These are phyloP conservation scores for Petrolisthes manimaculis DNA, from an alignment of 2,888 invertebrate genomes.

Conservation along the genomic window DNA sequence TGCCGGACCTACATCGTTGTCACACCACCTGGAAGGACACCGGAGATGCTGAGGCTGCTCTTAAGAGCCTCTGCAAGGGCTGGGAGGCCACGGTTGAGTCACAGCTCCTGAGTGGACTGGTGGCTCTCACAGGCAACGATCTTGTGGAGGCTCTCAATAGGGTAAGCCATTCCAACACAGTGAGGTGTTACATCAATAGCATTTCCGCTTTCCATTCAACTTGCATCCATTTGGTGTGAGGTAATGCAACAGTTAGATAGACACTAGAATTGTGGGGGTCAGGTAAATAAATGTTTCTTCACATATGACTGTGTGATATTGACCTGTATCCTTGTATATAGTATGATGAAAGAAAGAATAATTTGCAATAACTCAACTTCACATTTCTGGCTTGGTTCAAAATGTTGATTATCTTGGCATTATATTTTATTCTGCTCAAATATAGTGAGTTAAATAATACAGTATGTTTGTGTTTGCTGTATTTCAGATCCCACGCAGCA, in stretches of 20 bases:
- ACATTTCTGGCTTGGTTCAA: too few species aligned
- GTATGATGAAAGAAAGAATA: background rate
- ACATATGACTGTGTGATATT: too few species aligned
- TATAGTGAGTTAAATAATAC: too few species aligned
- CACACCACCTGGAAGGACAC: conserved; percentile 78
- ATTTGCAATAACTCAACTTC: background rate
- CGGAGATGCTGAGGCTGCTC: conserved; percentile 77
- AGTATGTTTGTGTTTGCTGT: conserved; percentile 71
- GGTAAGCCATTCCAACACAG: conserved; percentile 70
- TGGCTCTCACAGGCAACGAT: conserved; percentile 74
- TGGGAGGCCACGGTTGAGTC: conserved; percentile 76
- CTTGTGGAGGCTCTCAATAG: conserved; percentile 76
- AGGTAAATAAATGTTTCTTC: too few species aligned
- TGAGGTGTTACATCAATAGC: too few species aligned
- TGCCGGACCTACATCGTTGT: conserved; percentile 75
- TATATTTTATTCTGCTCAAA: too few species aligned
- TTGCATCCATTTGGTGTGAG: too few species aligned
- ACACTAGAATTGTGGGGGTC: too few species aligned
- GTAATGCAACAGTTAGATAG: too few species aligned
- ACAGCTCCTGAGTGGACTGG: conserved; percentile 77
- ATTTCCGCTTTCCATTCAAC: too few species aligned
- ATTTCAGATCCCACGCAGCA: conserved; percentile 77
- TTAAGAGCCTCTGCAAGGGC: conserved; percentile 67
- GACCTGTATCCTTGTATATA: too few species aligned
- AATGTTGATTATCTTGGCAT: too few species aligned